These are phyloP conservation scores for Eulemur mongoz DNA, from an alignment of 2,797 vertebrate species.

Conservation along the genomic window DNA sequence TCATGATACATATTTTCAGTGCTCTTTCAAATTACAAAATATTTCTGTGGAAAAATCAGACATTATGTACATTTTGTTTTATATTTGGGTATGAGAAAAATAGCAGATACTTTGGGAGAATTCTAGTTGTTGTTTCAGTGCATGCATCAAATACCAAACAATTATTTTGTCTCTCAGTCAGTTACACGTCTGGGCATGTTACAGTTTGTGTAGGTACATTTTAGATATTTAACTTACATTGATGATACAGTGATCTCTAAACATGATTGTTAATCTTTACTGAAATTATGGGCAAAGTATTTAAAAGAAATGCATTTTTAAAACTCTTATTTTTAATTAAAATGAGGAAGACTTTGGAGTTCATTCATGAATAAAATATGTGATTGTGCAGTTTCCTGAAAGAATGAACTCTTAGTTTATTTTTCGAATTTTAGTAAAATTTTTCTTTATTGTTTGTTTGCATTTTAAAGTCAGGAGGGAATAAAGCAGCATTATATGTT, in stretches of 20 bases:
- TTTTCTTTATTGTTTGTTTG: background rate
- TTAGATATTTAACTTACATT: conserved; percentile 62
- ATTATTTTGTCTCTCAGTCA: conserved; percentile 74
- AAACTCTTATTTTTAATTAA: background rate
- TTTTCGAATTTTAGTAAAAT: background rate
- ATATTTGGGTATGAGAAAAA: conserved; percentile 67
- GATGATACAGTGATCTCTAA: conserved; percentile 27
- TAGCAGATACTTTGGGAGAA: conserved; percentile 59
- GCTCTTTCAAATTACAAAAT: conserved; percentile 50
- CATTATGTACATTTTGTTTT: conserved; percentile 55
- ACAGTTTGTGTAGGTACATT: conserved; percentile 69
- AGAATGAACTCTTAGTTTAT: background rate
- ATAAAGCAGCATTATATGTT: background rate
- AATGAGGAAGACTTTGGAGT: conserved; percentile 9
- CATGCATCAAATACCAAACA: conserved; percentile 59
- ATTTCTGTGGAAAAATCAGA: conserved; percentile 60
- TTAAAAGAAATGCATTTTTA: conserved; percentile 41
- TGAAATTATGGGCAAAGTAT: background rate
- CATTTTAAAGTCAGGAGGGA: background rate
- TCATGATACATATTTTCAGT: conserved; percentile 66
- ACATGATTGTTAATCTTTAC: conserved; percentile 4
- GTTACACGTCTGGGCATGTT: conserved; percentile 73
- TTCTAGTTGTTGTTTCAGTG: conserved; percentile 72
- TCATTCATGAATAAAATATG: conserved; percentile 30
- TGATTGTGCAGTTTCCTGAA: background rate